Evolutionary conservation across 1,140 invertebrate genomes (phyloP).

Genomic region (Drosophila melanica): DNA sequence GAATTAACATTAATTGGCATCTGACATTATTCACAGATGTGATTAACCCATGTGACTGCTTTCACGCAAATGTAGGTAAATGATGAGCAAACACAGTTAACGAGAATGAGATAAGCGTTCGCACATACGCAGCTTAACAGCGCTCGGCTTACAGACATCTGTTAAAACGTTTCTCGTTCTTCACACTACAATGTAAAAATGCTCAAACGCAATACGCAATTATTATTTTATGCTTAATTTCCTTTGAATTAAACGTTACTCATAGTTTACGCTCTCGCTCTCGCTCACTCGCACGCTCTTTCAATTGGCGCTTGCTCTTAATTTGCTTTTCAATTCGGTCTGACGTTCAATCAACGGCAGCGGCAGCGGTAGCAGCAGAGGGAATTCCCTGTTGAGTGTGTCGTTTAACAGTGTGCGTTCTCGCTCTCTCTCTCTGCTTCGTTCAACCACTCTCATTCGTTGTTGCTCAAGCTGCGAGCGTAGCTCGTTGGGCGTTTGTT

Average conservation of each 20-base stretch:
- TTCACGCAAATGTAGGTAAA: slow-evolving; percentile 17
- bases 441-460: neutral
- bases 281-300: neutral
- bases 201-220: slow-evolving; percentile 68
- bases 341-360: slow-evolving; percentile 32
- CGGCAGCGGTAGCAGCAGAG: slow-evolving; percentile 15
- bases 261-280: neutral
- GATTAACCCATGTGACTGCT: slow-evolving; percentile 42
- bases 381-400: slow-evolving; percentile 51
- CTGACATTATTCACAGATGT: slow-evolving; percentile 11
- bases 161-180: neutral
- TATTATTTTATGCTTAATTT: slow-evolving; percentile 80
- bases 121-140: slow-evolving; percentile 9
- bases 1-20: neutral
- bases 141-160: neutral
- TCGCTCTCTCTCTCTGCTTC: neutral
- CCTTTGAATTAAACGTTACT: slow-evolving; percentile 57
- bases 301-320: slow-evolving; percentile 20
- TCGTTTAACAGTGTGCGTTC: neutral
- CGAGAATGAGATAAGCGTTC: slow-evolving; percentile 38
- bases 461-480: slow-evolving; percentile 27
- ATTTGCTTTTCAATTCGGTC: slow-evolving; percentile 49
- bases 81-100: slow-evolving; percentile 41
- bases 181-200: slow-evolving; percentile 40
- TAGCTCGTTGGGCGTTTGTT: slow-evolving; percentile 14